Evolutionary conservation across 2,888 invertebrate species (phyloP).

Genomic region (Maniola hyperantus): DNA sequence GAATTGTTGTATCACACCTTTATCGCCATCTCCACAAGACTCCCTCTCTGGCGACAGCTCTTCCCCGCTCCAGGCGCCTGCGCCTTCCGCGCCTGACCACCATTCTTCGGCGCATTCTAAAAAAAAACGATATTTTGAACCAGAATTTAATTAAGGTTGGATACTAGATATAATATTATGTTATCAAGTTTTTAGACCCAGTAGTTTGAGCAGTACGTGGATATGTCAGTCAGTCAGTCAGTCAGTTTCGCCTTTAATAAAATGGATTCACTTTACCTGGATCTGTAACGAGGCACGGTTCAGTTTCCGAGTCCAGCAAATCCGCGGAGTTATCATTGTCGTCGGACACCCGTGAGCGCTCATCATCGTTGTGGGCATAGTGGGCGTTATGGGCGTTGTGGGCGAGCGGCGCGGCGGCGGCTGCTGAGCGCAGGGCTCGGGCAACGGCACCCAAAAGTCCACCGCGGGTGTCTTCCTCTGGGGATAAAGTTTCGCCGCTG

Average conservation of each 20-base stretch:
- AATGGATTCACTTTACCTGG: slow-evolving; percentile 72
- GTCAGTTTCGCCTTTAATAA: no score
- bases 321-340: slow-evolving; percentile 90
- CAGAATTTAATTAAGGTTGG: no score
- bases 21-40: slow-evolving; percentile 62
- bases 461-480: slow-evolving; percentile 73
- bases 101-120: slow-evolving; percentile 73
- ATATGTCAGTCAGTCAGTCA: no score
- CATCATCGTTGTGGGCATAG: slow-evolving; percentile 53
- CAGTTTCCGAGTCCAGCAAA: slow-evolving; percentile 91
- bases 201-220: no score
- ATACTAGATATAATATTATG: no score
- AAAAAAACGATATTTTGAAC: neutral
- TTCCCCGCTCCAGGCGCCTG: slow-evolving; percentile 76
- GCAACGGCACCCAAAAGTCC: slow-evolving; percentile 88
- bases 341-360: slow-evolving; percentile 66
- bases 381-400: slow-evolving; percentile 40
- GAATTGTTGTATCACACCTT: slow-evolving; percentile 51
- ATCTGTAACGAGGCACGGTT: slow-evolving; percentile 91
- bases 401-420: slow-evolving; percentile 41
- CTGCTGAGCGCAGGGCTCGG: slow-evolving; percentile 77
- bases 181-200: no score
- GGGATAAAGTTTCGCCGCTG: slow-evolving; percentile 86
- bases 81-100: slow-evolving; percentile 76
- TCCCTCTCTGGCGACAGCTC: slow-evolving; percentile 77